Evolutionary conservation across 2,797 vertebrate species (phyloP), one percentile per base, ranked within the genome.

Genomic region (Hirundo rustica): DNA sequence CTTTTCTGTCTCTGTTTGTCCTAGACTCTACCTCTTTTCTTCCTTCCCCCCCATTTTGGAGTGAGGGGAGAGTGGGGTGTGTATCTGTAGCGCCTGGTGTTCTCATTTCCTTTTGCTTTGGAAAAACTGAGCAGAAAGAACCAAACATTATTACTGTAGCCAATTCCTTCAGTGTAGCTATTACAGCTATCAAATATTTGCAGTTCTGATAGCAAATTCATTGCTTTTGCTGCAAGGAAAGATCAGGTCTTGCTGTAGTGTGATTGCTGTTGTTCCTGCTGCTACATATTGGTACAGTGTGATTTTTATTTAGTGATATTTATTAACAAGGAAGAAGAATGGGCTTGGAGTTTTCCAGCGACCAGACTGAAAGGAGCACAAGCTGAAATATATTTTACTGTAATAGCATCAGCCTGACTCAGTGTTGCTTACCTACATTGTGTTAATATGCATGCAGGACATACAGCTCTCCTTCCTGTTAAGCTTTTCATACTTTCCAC

Each of bases 141-240:
- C 48, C 85, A 92, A 95, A 58, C 27, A 72, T 92, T 77, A 72
- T 91, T 93, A 51, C 17, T 42, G 36, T 32, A 80, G 70, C 54
- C 38, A 75, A 60, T 78, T 88, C 47, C 38, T 88, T 80, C 73
- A 64, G 34, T 60, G 44, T 64, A 85, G 62, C 60, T 92, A 74
- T 94, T 95, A 83, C 44, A 73, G 58, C 70, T 62, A 78, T 81
- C 85, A 93, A 88, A 88, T 91, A 92, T 79, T 93, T 92, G 81
- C 83, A 88, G 53, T 88, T 60, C 76, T 89, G 93, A 76, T 88
- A 76, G 45, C 44, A 93, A 94, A 96, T 70, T 89, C 75, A 89
- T 73, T 74, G 65, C 0, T 78, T 93, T 96, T 80, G 71, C 78
- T 81, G 68, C 55, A 74, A 88, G 58, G 32, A 78, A 92, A 95